Base-by-base conservation (phyloP, 2,888 invertebrate species). In the Microchrysa polita region DNA sequence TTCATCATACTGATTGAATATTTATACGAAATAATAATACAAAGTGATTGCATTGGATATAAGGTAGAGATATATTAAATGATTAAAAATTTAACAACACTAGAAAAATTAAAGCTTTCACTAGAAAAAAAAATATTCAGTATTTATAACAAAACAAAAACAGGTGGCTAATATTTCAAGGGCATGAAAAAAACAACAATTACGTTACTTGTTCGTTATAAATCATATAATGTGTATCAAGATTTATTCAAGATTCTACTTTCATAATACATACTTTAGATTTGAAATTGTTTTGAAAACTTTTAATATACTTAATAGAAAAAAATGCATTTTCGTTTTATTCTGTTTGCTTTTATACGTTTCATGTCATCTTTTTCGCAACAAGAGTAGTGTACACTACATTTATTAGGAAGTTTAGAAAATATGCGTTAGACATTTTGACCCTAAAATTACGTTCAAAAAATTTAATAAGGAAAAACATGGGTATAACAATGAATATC, bases 401-500 rank as follows among this genome's bases (percentile, higher is more conserved):
- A 61, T 40, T n/a, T 23, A 34, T 10, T 61, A 44, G 65, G 65
- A 65, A 65, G 65, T 48, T 20, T 65, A 65, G 18, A 65, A 48
- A 34, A 65, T 44, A 14, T n/a, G n/a, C n/a, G n/a, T n/a, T n/a
- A 48, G 44, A 9, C 48, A 48, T 34, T 22, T 65, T 20, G 9
- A n/a, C n/a, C 65, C 44, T 65, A 65, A 48, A 12, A 48, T 27
- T 61, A 65, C 34, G 44, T 22, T 1, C 20, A 65, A 65, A 65
- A 48, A 48, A n/a, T n/a, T 65, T 2, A 65, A 20, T 34, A 22
- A 65, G 65, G 48, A 27, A 65, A n/a, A 42, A 65, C 48, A 65
- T 65, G 44, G n/a, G n/a, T 65, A 16, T 65, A 65, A 65, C 65
- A 65, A 65, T 65, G 34, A 65, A 65, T 34, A 44, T 22, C 42